Evolutionary conservation across 1,140 invertebrate species (phyloP), one percentile per base, ranked within the genome.

Genomic region (Drosophila pseudoananassae): DNA sequence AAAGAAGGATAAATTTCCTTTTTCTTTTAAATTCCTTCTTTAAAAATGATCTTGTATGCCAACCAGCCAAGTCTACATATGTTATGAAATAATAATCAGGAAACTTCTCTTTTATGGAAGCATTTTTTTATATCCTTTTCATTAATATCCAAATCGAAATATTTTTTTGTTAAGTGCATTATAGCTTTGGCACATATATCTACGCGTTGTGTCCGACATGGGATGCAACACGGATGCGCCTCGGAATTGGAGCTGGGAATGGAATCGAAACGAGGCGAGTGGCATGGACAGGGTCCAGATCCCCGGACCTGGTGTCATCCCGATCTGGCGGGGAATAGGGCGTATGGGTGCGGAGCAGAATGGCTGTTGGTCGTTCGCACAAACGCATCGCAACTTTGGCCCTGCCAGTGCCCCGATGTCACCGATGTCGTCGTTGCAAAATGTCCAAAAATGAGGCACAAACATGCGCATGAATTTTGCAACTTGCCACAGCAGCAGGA

Each of bases 391-490:
- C 65, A 85, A 87, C 82, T 87, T 85, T 81, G 81, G 47, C 71
- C 69, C 57, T 46, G 50, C 45, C 58, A 50, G 58, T 68, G 81
- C 31, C 43, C 43, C 77, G 56, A 63, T 61, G 63, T 73, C 56
- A 65, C 50, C 36, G 60, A 57, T 63, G 70, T 54, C 31, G 61
- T 52, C 59, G 64, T 52, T 68, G 58, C 51, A 65, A 82, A 83
- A 80, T 85, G 69, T 85, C 82, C 74, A 85, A 85, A 85, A 85
- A 85, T 81, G 81, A 85, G 73, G 81, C 77, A 85, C 63, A 85
- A 85, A 85, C 81, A 85, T 85, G 81, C 82, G 81, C 81, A 85
- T 85, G 82, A 85, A 85, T 85, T 85, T 87, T 66, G 77, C 74
- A 60, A 55, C 60, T 85, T 69, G 71, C 78, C 55, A 56, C 51